These are phyloP conservation scores for Cynopterus sphinx DNA, from an alignment of 2,797 vertebrate genomes.

Conservation along the genomic window DNA sequence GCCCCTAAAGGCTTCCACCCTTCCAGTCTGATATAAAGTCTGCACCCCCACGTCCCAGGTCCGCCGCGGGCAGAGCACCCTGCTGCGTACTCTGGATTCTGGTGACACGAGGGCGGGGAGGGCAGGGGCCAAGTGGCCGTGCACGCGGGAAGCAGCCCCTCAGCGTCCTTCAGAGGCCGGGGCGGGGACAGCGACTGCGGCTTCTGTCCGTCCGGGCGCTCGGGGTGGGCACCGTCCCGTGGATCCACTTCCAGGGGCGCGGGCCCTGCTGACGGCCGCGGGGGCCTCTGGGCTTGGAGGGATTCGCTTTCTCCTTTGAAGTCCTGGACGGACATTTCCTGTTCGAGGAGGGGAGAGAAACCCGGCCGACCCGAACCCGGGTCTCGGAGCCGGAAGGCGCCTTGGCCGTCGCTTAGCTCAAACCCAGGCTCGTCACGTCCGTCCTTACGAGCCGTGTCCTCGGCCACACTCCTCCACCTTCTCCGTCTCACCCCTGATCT, in stretches of 20 bases:
- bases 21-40: no score
- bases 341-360: neutral
- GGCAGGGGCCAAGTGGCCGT: no score
- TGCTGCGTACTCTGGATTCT: fast-evolving
- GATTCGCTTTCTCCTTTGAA: neutral
- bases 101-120: fast-evolving
- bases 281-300: neutral
- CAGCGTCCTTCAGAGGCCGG: no score
- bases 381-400: neutral
- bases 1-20: no score
- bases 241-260: neutral
- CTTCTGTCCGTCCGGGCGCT: neutral
- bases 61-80: neutral
- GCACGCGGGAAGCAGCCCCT: neutral
- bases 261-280: fast-evolving
- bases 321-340: neutral
- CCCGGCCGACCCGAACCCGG: neutral
- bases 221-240: neutral
- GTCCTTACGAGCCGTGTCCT: neutral
- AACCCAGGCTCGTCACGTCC: neutral
- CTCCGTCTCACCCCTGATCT: neutral
- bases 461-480: neutral
- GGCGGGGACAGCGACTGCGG: fast-evolving
- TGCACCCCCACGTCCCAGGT: neutral
- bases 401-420: neutral